These are phyloP conservation scores for Ceuthmochares aereus DNA, from an alignment of 2,113 vertebrate species.

Conservation along the genomic window DNA sequence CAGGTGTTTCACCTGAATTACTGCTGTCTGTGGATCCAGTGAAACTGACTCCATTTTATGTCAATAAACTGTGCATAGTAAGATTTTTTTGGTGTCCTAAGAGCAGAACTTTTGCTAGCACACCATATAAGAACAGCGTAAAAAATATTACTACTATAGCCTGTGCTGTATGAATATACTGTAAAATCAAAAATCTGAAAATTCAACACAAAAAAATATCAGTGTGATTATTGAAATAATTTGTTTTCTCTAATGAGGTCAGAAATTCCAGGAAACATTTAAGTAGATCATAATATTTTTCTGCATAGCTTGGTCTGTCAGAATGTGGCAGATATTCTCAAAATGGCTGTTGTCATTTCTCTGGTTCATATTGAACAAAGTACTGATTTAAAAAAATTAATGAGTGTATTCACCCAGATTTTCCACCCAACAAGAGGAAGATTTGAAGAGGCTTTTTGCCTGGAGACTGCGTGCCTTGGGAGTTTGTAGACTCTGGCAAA, in stretches of 20 bases:
- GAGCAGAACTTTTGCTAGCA: background rate
- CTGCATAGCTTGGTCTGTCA: background rate
- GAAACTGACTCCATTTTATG: background rate
- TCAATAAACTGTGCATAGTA: background rate
- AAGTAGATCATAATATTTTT: background rate
- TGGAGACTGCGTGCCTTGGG: background rate
- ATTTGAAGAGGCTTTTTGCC: background rate
- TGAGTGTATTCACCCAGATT: background rate
- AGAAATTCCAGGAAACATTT: background rate
- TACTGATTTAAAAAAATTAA: background rate
- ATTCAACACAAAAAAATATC: background rate
- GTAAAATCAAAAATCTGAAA: background rate
- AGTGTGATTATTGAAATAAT: background rate
- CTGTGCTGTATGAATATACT: fast-evolving
- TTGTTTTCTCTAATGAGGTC: background rate
- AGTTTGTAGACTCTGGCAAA: background rate
- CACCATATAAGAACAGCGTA: background rate
- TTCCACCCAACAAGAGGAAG: background rate
- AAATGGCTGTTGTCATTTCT: background rate
- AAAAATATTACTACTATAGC: background rate
- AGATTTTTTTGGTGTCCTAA: background rate
- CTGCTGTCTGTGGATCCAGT: background rate
- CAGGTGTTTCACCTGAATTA: background rate
- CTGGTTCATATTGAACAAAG: background rate
- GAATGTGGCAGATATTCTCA: background rate